Conservation (phyloP, 2,888 invertebrate species). For the Zele albiditarsus region DNA sequence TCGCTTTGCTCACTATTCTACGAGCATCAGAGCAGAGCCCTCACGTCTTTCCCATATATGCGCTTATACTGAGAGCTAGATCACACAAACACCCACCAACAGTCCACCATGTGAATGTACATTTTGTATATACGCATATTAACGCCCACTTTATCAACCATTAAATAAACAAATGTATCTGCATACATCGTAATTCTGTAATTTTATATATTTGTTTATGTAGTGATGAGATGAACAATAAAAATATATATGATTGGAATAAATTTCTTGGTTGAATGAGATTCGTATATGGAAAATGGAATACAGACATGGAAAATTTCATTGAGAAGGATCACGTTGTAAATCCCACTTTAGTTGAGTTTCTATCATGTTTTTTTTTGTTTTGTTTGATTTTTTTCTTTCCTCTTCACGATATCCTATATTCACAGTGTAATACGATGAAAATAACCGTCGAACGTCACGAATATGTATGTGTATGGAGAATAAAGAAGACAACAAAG, state of each 20-base stretch:
- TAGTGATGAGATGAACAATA: background rate
- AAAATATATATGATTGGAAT: background rate
- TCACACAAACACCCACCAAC: conserved; percentile 60
- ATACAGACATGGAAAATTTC: too few species aligned
- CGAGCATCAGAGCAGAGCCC: background rate
- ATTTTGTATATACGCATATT: conserved; percentile 2
- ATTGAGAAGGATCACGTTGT: too few species aligned
- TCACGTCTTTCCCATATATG: conserved; percentile 23
- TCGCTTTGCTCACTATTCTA: conserved; percentile 52
- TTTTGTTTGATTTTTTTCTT: too few species aligned
- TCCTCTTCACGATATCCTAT: too few species aligned
- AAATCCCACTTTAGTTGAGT: too few species aligned
- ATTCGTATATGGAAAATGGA: too few species aligned
- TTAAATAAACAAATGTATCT: conserved; percentile 69
- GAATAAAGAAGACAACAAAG: too few species aligned
- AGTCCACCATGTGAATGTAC: background rate
- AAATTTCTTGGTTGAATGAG: conserved; percentile 16
- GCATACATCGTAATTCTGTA: conserved; percentile 50
- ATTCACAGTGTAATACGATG: too few species aligned
- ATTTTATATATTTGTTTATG: conserved; percentile 40
- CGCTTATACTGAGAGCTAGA: conserved; percentile 51
- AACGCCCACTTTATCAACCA: conserved; percentile 68
- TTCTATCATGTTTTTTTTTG: too few species aligned
- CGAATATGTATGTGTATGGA: too few species aligned
- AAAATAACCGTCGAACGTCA: too few species aligned